Percentiles rank a stretch among this genome's conserved stretches.
Conservation (phyloP, 2,797 vertebrate genomes). For the Enteromius fasciolatus region DNA sequence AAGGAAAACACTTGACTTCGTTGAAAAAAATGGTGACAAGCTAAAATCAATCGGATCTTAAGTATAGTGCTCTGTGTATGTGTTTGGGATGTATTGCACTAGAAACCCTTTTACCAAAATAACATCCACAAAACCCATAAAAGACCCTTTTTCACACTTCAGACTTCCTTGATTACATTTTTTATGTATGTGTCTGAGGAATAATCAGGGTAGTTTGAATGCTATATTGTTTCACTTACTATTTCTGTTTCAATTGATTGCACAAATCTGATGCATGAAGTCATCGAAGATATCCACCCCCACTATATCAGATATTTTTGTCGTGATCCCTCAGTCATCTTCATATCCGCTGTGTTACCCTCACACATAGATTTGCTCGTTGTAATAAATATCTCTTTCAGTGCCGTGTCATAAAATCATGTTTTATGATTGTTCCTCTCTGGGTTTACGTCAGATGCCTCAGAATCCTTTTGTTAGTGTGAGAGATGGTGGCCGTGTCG, state of each 20-base stretch:
- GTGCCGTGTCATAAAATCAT: conserved; percentile 55
- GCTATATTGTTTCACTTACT: conserved; percentile 33
- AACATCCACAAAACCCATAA: conserved; percentile 57
- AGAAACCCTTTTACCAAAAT: conserved; percentile 56
- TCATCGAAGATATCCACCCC: background rate
- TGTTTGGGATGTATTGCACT: conserved; percentile 17
- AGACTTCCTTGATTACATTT: conserved; percentile 15
- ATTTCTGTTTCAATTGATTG: conserved; percentile 39
- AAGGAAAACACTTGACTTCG: conserved; percentile 78
- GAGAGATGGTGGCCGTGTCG: conserved; percentile 47
- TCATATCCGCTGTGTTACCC: conserved; percentile 65
- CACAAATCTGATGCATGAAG: conserved; percentile 2
- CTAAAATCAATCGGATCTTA: conserved; percentile 63
- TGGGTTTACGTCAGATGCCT: conserved; percentile 61
- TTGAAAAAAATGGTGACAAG: conserved; percentile 65
- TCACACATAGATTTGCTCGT: conserved; percentile 52
- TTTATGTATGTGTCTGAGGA: conserved; percentile 25
- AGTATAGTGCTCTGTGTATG: conserved; percentile 41
- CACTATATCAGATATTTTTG: conserved; percentile 37
- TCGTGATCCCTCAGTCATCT: conserved; percentile 46
- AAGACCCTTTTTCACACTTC: conserved; percentile 6
- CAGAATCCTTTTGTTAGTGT: conserved; percentile 64
- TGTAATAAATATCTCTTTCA: conserved; percentile 55
- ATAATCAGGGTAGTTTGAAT: conserved; percentile 33
- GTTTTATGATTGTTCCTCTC: conserved; percentile 65